Evolutionary conservation across 2,888 invertebrate genomes (phyloP).

Genomic region (Epiblema foenella): DNA sequence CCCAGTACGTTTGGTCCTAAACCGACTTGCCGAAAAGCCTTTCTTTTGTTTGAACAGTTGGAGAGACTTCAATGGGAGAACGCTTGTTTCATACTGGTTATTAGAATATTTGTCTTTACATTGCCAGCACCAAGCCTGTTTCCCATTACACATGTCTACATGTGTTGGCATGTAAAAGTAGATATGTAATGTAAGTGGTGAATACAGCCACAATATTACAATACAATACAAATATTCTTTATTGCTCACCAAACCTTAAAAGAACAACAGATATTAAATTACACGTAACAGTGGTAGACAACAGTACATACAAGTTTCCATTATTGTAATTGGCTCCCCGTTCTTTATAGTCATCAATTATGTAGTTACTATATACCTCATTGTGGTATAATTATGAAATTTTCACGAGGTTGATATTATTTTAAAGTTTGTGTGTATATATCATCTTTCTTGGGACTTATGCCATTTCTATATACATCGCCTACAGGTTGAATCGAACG

Average conservation of each 20-base stretch:
- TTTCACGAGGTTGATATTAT: background rate
- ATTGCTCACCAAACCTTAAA: too few relatives aligned
- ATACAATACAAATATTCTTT: too few relatives aligned
- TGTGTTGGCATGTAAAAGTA: background rate
- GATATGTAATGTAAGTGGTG: background rate
- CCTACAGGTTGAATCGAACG: constrained; percentile 13
- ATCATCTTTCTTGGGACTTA: background rate
- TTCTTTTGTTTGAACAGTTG: constrained; percentile 80
- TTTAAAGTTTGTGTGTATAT: background rate
- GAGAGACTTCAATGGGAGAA: constrained; percentile 62
- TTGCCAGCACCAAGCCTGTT: constrained; percentile 50
- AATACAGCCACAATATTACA: background rate
- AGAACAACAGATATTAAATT: too few relatives aligned
- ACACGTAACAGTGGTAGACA: too few relatives aligned
- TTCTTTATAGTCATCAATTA: too few relatives aligned
- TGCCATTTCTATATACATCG: background rate
- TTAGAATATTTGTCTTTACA: constrained; percentile 60
- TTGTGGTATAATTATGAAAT: background rate
- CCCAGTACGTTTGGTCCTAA: constrained; percentile 63
- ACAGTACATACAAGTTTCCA: background rate
- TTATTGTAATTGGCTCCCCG: background rate
- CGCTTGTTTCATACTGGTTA: constrained; percentile 63
- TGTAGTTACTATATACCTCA: too few relatives aligned
- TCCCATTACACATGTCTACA: constrained; percentile 18
- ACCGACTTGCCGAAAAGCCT: constrained; percentile 75